phyloP scores from a whole-genome alignment of 2,888 invertebrate species.

The Linnaemya vulpina region DNA sequence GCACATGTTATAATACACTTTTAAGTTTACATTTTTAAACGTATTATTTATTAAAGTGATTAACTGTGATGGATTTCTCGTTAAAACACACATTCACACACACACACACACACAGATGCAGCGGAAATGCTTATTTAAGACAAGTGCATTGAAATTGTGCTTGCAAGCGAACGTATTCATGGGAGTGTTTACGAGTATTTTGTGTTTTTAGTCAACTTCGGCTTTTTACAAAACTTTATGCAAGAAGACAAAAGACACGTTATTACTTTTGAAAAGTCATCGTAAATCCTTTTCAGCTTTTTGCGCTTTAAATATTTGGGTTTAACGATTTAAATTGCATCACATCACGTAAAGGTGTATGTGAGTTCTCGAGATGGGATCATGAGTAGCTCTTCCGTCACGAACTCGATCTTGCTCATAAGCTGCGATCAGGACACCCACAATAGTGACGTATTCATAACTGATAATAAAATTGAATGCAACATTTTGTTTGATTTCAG shows the following conservation, averaged over 20 bases:
- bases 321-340: constrained; percentile 31
- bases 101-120: neutral
- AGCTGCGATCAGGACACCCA: too few relatives aligned
- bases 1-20: neutral
- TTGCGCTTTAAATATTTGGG: neutral
- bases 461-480: too few relatives aligned
- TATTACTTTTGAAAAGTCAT: neutral
- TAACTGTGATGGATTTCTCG: constrained; percentile 7
- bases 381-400: neutral
- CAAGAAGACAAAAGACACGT: neutral
- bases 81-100: neutral
- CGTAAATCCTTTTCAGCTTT: constrained; percentile 17
- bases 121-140: constrained; percentile 1
- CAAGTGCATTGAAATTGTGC: neutral
- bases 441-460: too few relatives aligned
- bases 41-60: neutral
- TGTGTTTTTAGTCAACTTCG: neutral
- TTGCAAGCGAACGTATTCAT: neutral
- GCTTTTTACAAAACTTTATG: neutral
- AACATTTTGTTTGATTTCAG: too few relatives aligned
- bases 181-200: neutral
- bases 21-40: constrained; percentile 2
- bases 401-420: too few relatives aligned
- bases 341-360: constrained; percentile 5
- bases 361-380: neutral